Evolutionary conservation across 2,113 vertebrate genomes (phyloP), one percentile per base, ranked within the genome.

Genomic region (Corythornis cristatus): DNA sequence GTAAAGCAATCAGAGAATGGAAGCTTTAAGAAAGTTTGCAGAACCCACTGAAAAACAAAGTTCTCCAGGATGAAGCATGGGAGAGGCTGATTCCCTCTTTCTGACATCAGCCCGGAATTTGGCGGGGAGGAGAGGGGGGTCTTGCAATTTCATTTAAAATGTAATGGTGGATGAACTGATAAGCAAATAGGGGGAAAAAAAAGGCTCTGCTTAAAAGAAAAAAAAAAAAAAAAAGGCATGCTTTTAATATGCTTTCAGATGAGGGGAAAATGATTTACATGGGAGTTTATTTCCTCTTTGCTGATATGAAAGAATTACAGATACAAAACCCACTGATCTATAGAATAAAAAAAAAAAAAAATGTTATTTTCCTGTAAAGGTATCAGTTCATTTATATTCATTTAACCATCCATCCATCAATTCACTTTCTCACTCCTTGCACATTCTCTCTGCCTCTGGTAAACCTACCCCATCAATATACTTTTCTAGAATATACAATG

Each of bases 101-200:
- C 98, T 98, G 98, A 98, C 98, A 98, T 97, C 98, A 98, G 97
- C 95, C 98, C 98, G 98, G 98, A 99, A 98, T 99, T 99, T 99
- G 98, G 99, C 98, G 98, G 98, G 21, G 93, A 96, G 94, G 77
- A 67, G 75, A 72, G 83, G 93, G 95, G 96, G 97, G 97, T 97
- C 98, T 98, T 97, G 98, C 98, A 98, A 98, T 98, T 98, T 99
- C 98, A 99, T 99, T 99, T 98, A 98, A 98, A 99, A 99, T 99
- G 98, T 98, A 99, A 98, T 99, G 98, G 98, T 98, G 98, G 98
- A 98, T 98, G 98, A 98, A 98, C 98, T 97, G 98, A 99, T 99
- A 99, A 99, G 98, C 98, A 98, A 98, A 98, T 97, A 89, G 97
- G 97, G 97, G 95, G 74, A 80, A 76, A 91, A 91, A 97, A 96